phyloP scores from a whole-genome alignment of 37 sponge, comb jelly and placozoan genomes.

The Haliclona indistincta region DNA sequence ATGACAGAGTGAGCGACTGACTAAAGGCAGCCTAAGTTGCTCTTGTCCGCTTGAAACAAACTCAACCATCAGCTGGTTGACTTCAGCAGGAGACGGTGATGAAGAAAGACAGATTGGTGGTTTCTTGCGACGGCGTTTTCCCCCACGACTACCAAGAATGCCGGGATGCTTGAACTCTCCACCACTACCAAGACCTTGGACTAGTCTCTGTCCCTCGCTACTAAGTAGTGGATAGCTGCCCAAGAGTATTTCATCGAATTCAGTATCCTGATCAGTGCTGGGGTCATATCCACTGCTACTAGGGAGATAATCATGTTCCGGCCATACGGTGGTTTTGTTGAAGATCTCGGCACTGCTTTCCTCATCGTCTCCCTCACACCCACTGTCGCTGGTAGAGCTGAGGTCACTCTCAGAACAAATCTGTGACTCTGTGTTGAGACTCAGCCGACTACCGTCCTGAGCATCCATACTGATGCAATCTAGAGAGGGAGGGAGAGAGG shows the following conservation, averaged over 20 bases:
- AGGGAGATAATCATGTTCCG: not conserved
- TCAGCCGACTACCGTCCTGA: not conserved
- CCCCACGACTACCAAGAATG: not conserved
- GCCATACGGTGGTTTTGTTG: not conserved
- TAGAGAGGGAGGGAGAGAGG: no score
- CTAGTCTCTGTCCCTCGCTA: constrained; percentile 7
- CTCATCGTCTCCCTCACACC: constrained; percentile 83
- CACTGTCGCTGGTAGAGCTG: constrained; percentile 37
- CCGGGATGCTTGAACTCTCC: constrained; percentile 52
- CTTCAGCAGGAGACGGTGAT: constrained; percentile 32
- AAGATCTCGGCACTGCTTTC: constrained; percentile 69
- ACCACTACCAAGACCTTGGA: not conserved
- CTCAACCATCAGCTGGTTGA: constrained; percentile 34
- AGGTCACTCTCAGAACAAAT: constrained; percentile 67
- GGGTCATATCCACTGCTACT: not conserved
- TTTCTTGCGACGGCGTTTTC: constrained; percentile 27
- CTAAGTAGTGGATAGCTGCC: constrained; percentile 37
- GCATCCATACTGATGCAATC: no score
- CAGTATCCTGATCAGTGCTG: constrained; percentile 8
- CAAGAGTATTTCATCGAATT: constrained; percentile 14
- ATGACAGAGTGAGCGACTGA: constrained; percentile 45
- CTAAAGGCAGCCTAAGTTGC: constrained; percentile 37
- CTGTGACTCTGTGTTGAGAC: no score
- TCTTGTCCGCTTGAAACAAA: constrained; percentile 20
- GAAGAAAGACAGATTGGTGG: not conserved